Conservation (phyloP, 2,888 invertebrate genomes). For the Eledona agricola region DNA sequence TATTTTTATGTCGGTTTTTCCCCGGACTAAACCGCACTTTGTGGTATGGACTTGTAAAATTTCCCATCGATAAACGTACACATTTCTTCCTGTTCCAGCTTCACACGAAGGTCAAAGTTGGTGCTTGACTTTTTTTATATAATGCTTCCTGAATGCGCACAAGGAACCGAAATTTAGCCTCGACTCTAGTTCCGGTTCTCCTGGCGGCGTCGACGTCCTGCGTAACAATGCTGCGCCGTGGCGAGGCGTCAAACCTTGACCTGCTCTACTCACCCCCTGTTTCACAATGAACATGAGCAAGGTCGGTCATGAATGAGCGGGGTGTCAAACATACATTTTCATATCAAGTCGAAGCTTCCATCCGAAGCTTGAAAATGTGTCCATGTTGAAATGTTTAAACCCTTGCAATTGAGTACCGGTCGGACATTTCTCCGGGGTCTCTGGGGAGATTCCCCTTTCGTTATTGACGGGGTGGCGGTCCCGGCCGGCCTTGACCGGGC, state of each 20-base stretch:
- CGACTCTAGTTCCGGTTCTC: no score
- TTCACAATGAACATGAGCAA: constrained; percentile 57
- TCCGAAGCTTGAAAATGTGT: constrained; percentile 6
- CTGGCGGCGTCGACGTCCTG: no score
- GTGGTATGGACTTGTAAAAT: no score
- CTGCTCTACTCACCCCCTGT: constrained; percentile 57
- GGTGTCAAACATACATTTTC: constrained; percentile 7
- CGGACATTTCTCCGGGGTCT: constrained; percentile 11
- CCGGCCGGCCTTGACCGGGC: constrained; percentile 53
- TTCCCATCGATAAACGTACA: no score
- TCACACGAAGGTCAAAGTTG: no score
- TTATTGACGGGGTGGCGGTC: constrained; percentile 12
- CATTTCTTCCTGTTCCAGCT: no score
- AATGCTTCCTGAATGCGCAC: no score
- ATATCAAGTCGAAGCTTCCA: constrained; percentile 2
- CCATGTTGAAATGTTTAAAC: constrained; percentile 1
- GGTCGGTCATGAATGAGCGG: constrained; percentile 55
- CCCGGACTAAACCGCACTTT: no score
- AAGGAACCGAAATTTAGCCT: no score
- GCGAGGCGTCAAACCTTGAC: constrained; percentile 52
- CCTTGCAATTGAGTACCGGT: constrained; percentile 13
- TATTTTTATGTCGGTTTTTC: no score
- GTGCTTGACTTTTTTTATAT: no score
- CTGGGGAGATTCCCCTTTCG: constrained; percentile 25
- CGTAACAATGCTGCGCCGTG: no score